Conservation (phyloP, 2,888 invertebrate genomes). For the Taphrorychus bicolor region DNA sequence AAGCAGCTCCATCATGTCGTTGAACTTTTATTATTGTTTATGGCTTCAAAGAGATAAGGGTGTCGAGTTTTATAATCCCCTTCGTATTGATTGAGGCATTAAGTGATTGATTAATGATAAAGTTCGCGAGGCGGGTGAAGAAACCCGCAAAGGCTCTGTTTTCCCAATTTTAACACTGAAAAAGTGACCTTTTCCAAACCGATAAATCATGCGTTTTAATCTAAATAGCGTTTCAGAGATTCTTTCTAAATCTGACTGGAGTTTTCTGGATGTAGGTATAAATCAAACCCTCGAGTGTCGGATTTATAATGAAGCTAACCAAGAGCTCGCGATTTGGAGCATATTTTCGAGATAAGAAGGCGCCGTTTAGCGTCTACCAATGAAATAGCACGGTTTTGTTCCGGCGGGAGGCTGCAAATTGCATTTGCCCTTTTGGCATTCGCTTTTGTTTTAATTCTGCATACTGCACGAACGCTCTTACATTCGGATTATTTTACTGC, state of each 20-base stretch:
- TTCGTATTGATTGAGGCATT: neutral
- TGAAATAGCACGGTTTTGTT: conserved; percentile 11
- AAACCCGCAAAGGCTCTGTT: neutral
- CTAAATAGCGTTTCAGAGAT: neutral
- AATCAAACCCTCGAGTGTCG: conserved; percentile 24
- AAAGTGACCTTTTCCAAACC: neutral
- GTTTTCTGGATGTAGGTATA: neutral
- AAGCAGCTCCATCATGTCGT: neutral
- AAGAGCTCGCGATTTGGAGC: conserved; percentile 22
- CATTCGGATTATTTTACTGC: no score
- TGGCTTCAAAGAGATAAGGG: neutral
- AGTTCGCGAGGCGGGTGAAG: neutral
- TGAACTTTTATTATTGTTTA: neutral
- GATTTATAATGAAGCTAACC: conserved; percentile 33
- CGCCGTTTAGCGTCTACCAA: conserved; percentile 16
- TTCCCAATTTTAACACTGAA: neutral
- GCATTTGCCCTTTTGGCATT: conserved; percentile 1
- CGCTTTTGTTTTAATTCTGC: neutral
- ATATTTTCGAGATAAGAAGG: conserved; percentile 33
- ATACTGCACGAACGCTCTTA: no score
- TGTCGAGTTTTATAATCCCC: neutral
- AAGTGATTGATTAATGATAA: conserved; percentile 1
- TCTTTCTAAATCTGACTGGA: neutral
- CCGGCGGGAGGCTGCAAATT: neutral
- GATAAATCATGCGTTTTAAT: conserved; percentile 4